These are phyloP conservation scores for Alosa alosa DNA, from an alignment of 2,113 vertebrate genomes.

Conservation along the genomic window DNA sequence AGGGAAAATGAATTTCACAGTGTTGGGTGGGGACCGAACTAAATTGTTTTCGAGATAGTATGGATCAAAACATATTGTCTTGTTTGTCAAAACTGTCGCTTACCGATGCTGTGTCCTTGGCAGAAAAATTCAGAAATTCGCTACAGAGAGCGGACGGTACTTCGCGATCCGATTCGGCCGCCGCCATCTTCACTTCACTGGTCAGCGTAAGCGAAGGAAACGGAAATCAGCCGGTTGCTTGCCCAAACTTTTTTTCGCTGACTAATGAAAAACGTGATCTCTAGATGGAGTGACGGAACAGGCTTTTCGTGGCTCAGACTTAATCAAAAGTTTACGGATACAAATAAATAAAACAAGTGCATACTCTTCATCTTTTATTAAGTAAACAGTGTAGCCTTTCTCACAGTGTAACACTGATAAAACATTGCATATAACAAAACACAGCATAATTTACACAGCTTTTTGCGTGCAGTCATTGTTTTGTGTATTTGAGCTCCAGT, in stretches of 20 bases:
- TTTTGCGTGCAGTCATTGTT: not conserved
- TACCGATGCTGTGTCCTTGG: conserved; percentile 72
- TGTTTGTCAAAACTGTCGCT: conserved; percentile 46
- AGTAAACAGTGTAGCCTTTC: not conserved
- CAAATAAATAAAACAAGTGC: not conserved
- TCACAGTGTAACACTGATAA: not conserved
- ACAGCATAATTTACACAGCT: conserved; percentile 13
- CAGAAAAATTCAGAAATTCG: conserved; percentile 70
- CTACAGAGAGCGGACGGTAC: conserved; percentile 54
- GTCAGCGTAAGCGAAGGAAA: conserved; percentile 42
- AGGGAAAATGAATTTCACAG: not conserved
- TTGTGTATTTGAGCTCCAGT: not conserved
- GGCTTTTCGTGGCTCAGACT: not conserved
- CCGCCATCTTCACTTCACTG: conserved; percentile 70
- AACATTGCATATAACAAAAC: not conserved
- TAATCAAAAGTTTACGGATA: not conserved
- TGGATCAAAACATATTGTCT: not conserved
- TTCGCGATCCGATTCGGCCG: conserved; percentile 63
- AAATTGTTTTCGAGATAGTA: not conserved
- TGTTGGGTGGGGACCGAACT: not conserved
- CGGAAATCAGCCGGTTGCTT: conserved; percentile 48
- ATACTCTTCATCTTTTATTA: not conserved
- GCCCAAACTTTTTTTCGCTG: conserved; percentile 42
- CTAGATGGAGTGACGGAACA: not conserved
- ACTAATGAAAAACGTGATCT: conserved; percentile 27